These are phyloP conservation scores for Heliothis subflexa DNA, from an alignment of 1,140 invertebrate genomes.

Conservation along the genomic window DNA sequence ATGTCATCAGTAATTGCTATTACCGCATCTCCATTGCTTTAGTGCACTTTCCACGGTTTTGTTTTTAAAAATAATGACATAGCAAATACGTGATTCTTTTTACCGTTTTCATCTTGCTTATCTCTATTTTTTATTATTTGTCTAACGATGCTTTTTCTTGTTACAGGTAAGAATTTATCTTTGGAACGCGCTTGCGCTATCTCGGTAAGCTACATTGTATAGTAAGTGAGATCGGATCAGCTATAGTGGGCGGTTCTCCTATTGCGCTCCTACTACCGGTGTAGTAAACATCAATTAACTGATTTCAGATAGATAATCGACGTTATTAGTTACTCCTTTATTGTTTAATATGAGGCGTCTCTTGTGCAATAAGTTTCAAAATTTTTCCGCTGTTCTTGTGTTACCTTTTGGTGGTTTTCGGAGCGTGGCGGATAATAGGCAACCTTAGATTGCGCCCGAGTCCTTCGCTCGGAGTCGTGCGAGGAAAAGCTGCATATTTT, in stretches of 20 bases:
- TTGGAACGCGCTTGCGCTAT: slow-evolving; percentile 42
- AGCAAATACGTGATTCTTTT: slow-evolving; percentile 57
- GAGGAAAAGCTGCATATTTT: slow-evolving; percentile 82
- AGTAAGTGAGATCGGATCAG: slow-evolving; percentile 50
- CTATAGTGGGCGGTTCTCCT: slow-evolving; percentile 53
- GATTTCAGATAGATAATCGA: slow-evolving; percentile 78
- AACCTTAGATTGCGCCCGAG: slow-evolving; percentile 83
- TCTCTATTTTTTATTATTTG: slow-evolving; percentile 41
- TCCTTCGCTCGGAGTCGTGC: slow-evolving; percentile 75
- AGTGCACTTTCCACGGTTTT: slow-evolving; percentile 70
- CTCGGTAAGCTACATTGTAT: slow-evolving; percentile 57
- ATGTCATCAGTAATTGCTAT: slow-evolving; percentile 73
- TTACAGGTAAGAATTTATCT: slow-evolving; percentile 76
- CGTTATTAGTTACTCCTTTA: slow-evolving; percentile 78
- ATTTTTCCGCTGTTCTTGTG: slow-evolving; percentile 80
- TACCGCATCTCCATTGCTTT: slow-evolving; percentile 66
- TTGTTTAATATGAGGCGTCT: slow-evolving; percentile 81
- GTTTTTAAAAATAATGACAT: slow-evolving; percentile 48
- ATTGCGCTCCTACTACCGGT: slow-evolving; percentile 51
- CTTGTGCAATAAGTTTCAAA: slow-evolving; percentile 83
- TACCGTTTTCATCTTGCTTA: slow-evolving; percentile 63
- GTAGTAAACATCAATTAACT: slow-evolving; percentile 80
- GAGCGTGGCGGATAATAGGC: slow-evolving; percentile 85
- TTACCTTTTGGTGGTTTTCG: slow-evolving; percentile 84
- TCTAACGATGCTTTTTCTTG: slow-evolving; percentile 56